Conservation (phyloP, 2,113 vertebrate species). For the Saguinus midas region DNA sequence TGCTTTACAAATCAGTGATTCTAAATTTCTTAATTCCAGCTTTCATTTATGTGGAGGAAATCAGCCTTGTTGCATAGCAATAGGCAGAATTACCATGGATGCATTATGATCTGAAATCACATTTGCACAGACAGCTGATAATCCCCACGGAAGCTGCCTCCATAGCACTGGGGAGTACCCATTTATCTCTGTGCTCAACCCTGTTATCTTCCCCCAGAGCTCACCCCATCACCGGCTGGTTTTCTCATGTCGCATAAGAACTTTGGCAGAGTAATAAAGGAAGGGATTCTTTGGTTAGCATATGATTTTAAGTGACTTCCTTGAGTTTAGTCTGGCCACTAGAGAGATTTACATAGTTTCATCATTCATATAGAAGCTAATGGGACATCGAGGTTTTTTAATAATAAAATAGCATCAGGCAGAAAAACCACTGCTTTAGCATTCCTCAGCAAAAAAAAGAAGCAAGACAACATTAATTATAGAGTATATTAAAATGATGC, state of each 20-base stretch:
- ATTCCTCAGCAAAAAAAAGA: not conserved
- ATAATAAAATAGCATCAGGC: not conserved
- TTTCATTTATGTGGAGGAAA: not conserved
- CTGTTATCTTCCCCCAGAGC: not conserved
- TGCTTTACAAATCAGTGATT: not conserved
- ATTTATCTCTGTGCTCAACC: not conserved
- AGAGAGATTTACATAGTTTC: slow-evolving; percentile 8
- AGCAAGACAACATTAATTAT: not conserved
- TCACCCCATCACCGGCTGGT: not conserved
- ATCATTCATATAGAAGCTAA: slow-evolving; percentile 40
- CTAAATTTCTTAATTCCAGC: slow-evolving; percentile 29
- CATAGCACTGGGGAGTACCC: not conserved
- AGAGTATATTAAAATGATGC: not conserved
- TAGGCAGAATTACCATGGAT: not conserved
- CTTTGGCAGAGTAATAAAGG: not conserved
- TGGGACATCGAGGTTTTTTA: not conserved
- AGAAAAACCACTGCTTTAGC: not conserved
- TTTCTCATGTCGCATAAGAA: not conserved
- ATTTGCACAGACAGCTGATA: not conserved
- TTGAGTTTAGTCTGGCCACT: slow-evolving; percentile 11
- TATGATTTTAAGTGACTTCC: not conserved
- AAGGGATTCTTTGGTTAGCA: not conserved
- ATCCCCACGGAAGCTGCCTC: not conserved
- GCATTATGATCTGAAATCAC: slow-evolving; percentile 29
- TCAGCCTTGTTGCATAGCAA: not conserved